Percentiles rank a stretch among this genome's conserved stretches.
These are phyloP conservation scores for Camponotus fellah DNA, from an alignment of 2,888 invertebrate genomes.

Conservation along the genomic window DNA sequence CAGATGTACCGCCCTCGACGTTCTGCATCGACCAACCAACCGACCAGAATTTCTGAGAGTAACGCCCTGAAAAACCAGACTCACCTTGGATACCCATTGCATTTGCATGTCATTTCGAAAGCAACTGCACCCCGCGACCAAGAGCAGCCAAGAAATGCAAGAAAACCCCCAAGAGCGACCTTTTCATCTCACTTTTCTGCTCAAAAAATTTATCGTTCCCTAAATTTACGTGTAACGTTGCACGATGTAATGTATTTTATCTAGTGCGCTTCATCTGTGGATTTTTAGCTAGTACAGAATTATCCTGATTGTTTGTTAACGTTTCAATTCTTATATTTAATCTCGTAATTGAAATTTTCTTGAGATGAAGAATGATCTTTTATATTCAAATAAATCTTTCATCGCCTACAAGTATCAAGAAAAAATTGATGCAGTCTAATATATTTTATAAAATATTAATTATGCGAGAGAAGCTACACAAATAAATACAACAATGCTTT, in stretches of 20 bases:
- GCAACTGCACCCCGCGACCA: slow-evolving; percentile 64
- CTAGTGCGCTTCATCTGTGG: not conserved
- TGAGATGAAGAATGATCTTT: not conserved
- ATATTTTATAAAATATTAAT: not conserved
- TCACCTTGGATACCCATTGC: slow-evolving; percentile 73
- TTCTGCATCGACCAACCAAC: slow-evolving; percentile 83
- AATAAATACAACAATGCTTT: not conserved
- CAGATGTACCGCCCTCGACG: slow-evolving; percentile 84
- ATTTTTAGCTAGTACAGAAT: not conserved
- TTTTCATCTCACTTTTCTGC: not conserved
- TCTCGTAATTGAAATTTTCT: not conserved
- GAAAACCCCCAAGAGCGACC: not conserved
- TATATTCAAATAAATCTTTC: not conserved
- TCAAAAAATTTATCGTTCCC: not conserved
- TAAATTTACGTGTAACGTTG: not conserved
- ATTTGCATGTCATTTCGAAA: slow-evolving; percentile 82
- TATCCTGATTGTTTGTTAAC: not conserved
- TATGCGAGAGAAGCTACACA: not conserved
- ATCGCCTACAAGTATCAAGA: not conserved
- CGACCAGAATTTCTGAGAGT: slow-evolving; percentile 82
- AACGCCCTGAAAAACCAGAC: slow-evolving; percentile 82
- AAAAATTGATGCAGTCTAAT: not conserved
- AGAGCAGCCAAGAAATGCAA: slow-evolving; percentile 25
- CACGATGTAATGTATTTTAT: not conserved
- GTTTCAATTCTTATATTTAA: not conserved